phyloP scores from a whole-genome alignment of 1,140 invertebrate species.

The Micrasema longulum region DNA sequence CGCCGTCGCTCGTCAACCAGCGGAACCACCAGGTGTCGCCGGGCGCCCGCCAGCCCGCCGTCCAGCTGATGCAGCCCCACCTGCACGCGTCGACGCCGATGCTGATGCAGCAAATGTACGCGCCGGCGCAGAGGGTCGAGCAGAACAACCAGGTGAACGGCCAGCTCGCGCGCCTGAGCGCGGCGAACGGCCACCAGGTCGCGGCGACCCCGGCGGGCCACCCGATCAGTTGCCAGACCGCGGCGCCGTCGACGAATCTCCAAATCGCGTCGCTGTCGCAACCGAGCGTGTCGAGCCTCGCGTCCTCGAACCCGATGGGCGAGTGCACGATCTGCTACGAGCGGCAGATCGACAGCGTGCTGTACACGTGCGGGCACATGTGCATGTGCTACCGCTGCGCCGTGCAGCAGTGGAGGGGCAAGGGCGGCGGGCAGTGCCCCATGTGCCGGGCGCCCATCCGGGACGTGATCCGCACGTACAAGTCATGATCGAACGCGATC shows the following conservation, averaged over 20 bases:
- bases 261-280: background rate
- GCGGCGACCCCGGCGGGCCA: no score
- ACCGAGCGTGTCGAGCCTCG: background rate
- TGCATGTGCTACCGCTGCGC: constrained; percentile 99
- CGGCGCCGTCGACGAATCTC: no score
- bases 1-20: constrained; percentile 44
- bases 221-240: no score
- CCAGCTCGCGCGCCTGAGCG: no score
- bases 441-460: constrained; percentile 92
- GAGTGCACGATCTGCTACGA: constrained; percentile 97
- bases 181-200: no score
- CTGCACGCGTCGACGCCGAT: constrained; percentile 18
- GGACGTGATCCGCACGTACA: constrained; percentile 96
- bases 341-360: constrained; percentile 89
- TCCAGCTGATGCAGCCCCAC: constrained; percentile 43
- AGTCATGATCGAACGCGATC: constrained; percentile 74
- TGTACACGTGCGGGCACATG: constrained; percentile 98
- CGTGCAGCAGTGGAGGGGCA: constrained; percentile 89
- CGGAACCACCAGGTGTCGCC: constrained; percentile 57
- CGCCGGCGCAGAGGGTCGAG: background rate
- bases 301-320: constrained; percentile 48
- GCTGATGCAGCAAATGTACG: constrained; percentile 21
- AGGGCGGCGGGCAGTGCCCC: constrained; percentile 92
- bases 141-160: background rate
- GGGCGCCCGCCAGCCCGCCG: constrained; percentile 50